Evolutionary conservation across 2,888 invertebrate species (phyloP), one percentile per base, ranked within the genome.

Genomic region (Caenorhabditis doughertyi): DNA sequence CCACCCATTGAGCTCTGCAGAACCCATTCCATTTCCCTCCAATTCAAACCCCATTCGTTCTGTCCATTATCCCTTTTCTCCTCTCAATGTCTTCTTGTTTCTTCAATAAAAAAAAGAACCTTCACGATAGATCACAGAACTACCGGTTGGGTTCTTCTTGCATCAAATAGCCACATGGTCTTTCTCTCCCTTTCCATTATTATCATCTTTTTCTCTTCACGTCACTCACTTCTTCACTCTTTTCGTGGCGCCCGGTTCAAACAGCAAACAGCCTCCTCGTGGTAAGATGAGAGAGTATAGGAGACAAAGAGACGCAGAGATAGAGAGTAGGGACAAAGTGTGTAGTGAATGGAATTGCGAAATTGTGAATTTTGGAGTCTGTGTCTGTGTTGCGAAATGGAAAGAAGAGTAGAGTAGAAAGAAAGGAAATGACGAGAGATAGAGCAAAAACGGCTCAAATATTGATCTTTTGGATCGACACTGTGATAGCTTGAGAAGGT

Each of bases 111-210:
- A 64, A 42, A 47, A 47, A 47, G 44, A 27, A n/a, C n/a, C 53
- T 51, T 42, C 56, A 32, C 56, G 42, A 67, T 35, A 68, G 76
- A 68, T 76, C 76, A 76, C 56, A 76, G 76, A 76, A 68, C 76
- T 68, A 49, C 76, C 56, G 58, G 76, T 47, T 9, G 70, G 49
- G 3, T 44, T 25, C 62, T 47, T 16, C 62, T 44, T 47, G 32
- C 29, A 47, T 27, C n/a, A 25, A 16, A 58, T n/a, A n/a, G n/a
- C 76, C 76, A 76, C 76, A 76, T 76, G 76, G 76, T 51, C 62
- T 72, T 18, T 18, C 29, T 32, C 55, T 60, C 39, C 16, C 39
- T 39, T 16, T 39, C 39, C 25, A 39, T 53, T 27, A 68, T 68
- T 76, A 76, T 76, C 76, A 76, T 76, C 76, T 21, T 62, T 51